Percentiles rank a stretch among this genome's conserved stretches.
phyloP scores from a whole-genome alignment of 2,113 vertebrate species.

The Pipra filicauda region DNA sequence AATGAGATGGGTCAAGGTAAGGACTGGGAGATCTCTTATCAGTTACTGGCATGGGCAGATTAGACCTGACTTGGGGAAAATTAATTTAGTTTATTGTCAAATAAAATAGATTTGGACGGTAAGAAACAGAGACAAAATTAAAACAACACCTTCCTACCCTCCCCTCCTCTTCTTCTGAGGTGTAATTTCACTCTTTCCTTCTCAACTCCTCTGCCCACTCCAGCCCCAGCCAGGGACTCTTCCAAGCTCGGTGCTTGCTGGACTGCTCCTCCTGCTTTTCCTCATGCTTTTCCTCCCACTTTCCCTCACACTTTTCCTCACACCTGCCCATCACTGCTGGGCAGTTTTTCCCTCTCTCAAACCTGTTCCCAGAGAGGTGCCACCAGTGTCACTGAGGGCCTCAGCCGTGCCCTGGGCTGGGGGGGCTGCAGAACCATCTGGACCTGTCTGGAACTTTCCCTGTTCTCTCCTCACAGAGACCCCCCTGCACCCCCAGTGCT shows the following conservation, averaged over 20 bases:
- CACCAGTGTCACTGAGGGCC: background rate
- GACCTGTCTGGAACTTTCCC: background rate
- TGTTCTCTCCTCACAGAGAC: background rate
- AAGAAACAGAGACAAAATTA: background rate
- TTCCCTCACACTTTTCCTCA: background rate
- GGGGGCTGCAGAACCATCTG: background rate
- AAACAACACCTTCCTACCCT: background rate
- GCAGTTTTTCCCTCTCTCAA: background rate
- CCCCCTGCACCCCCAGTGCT: background rate
- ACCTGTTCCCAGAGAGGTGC: fast-evolving
- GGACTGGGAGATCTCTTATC: background rate
- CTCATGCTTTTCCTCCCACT: background rate
- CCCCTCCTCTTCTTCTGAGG: background rate
- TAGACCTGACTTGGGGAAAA: background rate
- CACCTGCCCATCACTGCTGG: fast-evolving
- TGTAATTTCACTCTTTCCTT: background rate
- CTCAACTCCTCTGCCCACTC: background rate
- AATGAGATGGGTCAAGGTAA: background rate
- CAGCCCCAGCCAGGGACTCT: background rate
- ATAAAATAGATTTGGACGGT: background rate
- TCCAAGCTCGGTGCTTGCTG: fast-evolving
- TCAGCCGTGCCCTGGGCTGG: background rate
- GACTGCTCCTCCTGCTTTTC: background rate
- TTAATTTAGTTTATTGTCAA: background rate
- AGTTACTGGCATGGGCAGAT: background rate